Evolutionary conservation across 2,113 vertebrate genomes (phyloP).

Genomic region (western clawed frog (Xenopus tropicalis)): DNA sequence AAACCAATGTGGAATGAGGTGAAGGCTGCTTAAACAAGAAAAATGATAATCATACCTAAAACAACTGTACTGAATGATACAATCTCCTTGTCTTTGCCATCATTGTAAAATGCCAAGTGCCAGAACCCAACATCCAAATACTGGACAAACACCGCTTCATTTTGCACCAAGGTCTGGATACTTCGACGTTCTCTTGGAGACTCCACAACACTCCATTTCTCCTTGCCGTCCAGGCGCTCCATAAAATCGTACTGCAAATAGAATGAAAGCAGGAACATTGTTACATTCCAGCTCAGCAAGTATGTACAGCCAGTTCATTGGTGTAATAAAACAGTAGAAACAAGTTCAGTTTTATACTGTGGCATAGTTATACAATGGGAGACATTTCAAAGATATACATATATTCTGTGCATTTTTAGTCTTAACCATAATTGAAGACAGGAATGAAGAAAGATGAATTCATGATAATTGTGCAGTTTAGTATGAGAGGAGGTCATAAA

Average conservation of each 20-base stretch:
- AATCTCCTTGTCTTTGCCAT: slow-evolving; percentile 90
- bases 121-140: slow-evolving; percentile 92
- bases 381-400: no score
- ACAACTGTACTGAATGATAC: slow-evolving; percentile 92
- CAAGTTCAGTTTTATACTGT: no score
- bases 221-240: slow-evolving; percentile 95
- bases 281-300: slow-evolving; percentile 4
- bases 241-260: slow-evolving; percentile 90
- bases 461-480: no score
- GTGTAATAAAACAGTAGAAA: no score
- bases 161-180: slow-evolving; percentile 94
- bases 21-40: background rate
- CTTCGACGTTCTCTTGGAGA: slow-evolving; percentile 88
- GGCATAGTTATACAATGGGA: no score
- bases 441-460: no score
- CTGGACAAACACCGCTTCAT: slow-evolving; percentile 94
- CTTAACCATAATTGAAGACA: no score
- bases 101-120: slow-evolving; percentile 98
- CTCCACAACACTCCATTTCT: slow-evolving; percentile 98
- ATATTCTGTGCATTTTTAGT: no score
- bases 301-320: no score
- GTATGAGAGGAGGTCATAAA: no score
- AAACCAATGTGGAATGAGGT: no score
- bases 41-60: slow-evolving; percentile 72
- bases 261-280: background rate